Conservation (phyloP, 2,113 vertebrate species). For the Prietella phreatophila region DNA sequence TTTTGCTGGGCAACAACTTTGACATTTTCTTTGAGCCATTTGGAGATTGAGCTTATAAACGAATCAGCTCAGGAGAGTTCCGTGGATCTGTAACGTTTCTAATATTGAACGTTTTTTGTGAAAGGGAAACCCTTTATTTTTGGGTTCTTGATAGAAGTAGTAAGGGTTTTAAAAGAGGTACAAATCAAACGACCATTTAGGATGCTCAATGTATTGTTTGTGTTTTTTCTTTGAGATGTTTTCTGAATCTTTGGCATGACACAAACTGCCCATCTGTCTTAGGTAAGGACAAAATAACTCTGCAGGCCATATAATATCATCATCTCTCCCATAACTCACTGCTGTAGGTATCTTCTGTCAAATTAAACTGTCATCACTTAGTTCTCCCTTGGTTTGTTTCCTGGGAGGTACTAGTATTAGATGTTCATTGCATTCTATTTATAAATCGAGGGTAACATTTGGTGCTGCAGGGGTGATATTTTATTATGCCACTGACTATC, state of each 20-base stretch:
- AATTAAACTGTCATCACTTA: constrained; percentile 33
- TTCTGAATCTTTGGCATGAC: neutral
- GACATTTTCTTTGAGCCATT: constrained; percentile 2
- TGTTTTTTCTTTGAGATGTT: neutral
- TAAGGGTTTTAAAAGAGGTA: neutral
- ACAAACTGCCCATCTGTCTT: neutral
- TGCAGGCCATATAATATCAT: constrained; percentile 20
- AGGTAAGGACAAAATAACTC: neutral
- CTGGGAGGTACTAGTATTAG: constrained; percentile 18
- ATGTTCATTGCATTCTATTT: constrained; percentile 41
- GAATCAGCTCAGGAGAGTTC: neutral
- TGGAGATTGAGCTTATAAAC: neutral
- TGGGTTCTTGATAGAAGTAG: neutral
- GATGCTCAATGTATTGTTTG: neutral
- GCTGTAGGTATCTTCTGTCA: constrained; percentile 11
- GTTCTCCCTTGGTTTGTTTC: constrained; percentile 13
- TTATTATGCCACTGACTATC: constrained; percentile 14
- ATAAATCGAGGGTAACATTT: constrained; percentile 27
- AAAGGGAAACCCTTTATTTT: neutral
- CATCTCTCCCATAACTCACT: constrained; percentile 22
- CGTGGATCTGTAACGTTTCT: neutral
- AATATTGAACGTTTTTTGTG: neutral
- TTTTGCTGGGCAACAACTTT: constrained; percentile 9
- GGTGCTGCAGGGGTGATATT: neutral
- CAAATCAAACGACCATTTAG: neutral